Evolutionary conservation across 2,797 vertebrate genomes (phyloP).

Genomic region (Leptatherina wallacei): DNA sequence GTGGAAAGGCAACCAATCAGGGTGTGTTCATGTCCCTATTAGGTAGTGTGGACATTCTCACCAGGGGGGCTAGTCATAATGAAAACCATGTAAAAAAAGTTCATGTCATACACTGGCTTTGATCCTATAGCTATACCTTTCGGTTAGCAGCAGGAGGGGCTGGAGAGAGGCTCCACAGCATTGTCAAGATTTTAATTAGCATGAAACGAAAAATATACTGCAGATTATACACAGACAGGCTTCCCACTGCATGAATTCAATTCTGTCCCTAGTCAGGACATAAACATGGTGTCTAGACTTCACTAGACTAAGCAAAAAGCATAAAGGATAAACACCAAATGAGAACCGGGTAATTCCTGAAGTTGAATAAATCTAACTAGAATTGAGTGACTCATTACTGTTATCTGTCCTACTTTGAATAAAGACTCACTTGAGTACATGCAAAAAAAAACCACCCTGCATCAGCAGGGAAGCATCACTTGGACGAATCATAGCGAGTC

Average conservation of each 20-base stretch:
- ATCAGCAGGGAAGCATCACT: slow-evolving; percentile 34
- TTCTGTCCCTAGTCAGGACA: slow-evolving; percentile 22
- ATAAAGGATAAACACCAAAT: slow-evolving; percentile 23
- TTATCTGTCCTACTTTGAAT: slow-evolving; percentile 35
- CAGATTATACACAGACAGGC: slow-evolving; percentile 5
- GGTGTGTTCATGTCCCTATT: slow-evolving; percentile 81
- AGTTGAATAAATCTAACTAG: slow-evolving; percentile 39
- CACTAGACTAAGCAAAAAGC: slow-evolving; percentile 43
- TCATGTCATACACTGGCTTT: slow-evolving; percentile 21
- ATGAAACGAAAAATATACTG: slow-evolving; percentile 23
- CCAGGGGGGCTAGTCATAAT: slow-evolving; percentile 43
- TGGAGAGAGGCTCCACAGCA: slow-evolving; percentile 14
- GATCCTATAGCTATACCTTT: slow-evolving; percentile 3
- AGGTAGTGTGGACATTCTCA: slow-evolving; percentile 59
- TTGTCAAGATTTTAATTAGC: slow-evolving; percentile 26
- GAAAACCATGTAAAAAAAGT: slow-evolving; percentile 27
- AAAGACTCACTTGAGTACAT: slow-evolving; percentile 17
- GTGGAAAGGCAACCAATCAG: slow-evolving; percentile 69
- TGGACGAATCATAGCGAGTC: slow-evolving; percentile 63
- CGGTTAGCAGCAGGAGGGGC: slow-evolving; percentile 1
- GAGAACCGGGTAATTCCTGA: slow-evolving; percentile 52
- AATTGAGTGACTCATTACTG: slow-evolving; percentile 54
- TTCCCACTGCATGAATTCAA: slow-evolving; percentile 12
- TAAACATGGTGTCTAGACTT: slow-evolving; percentile 50
- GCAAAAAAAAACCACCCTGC: slow-evolving; percentile 32